Evolutionary conservation across 2,797 vertebrate genomes (phyloP).

Genomic region (Carcharodon carcharias): DNA sequence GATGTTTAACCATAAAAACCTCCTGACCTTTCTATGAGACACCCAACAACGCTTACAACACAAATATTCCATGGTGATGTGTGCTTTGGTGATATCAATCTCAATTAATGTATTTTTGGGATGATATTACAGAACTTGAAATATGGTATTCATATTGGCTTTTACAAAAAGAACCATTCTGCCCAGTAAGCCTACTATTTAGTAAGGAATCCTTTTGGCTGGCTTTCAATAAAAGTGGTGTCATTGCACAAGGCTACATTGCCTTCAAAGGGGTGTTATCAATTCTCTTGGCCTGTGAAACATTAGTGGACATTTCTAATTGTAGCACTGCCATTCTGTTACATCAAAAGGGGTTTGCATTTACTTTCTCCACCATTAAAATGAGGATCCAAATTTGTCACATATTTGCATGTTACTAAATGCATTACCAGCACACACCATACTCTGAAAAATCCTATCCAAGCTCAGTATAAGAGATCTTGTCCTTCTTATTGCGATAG

Average conservation of each 20-base stretch:
- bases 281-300: not conserved
- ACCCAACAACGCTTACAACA: no score
- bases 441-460: not conserved
- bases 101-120: not conserved
- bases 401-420: not conserved
- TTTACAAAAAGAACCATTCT: not conserved
- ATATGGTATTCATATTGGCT: not conserved
- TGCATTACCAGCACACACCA: not conserved
- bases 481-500: not conserved
- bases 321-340: not conserved
- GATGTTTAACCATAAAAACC: no score
- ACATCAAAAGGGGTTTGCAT: not conserved
- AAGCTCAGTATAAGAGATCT: no score
- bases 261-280: not conserved
- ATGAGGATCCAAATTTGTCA: not conserved
- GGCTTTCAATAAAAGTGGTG: not conserved
- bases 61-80: no score
- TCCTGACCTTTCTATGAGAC: no score
- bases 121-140: not conserved
- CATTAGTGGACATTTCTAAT: not conserved
- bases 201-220: not conserved
- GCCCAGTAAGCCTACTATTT: not conserved
- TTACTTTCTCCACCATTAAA: not conserved
- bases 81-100: no score
- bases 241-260: not conserved